phyloP scores from a whole-genome alignment of 2,797 vertebrate genomes.

The Periparus ater region DNA sequence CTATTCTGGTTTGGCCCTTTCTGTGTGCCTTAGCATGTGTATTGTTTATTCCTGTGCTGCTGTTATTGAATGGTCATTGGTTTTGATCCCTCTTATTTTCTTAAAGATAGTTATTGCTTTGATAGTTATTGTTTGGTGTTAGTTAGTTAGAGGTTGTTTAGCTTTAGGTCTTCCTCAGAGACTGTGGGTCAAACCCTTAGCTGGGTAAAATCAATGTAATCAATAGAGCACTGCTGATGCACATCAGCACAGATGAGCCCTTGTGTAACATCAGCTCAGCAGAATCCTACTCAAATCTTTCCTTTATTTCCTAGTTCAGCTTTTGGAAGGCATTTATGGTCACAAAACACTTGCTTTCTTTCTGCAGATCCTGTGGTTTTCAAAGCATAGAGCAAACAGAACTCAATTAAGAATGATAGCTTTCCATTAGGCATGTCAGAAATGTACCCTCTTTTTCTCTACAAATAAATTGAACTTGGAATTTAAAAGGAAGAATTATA shows the following conservation, averaged over 20 bases:
- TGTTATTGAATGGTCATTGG: background rate
- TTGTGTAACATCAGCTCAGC: constrained; percentile 51
- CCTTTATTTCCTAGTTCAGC: constrained; percentile 51
- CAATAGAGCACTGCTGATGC: constrained; percentile 57
- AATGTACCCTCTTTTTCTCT: background rate
- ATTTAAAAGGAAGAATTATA: background rate
- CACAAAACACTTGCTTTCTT: constrained; percentile 37
- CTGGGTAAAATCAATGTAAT: constrained; percentile 55
- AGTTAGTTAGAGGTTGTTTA: constrained; percentile 53
- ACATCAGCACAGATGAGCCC: constrained; percentile 47
- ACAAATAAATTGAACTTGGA: constrained; percentile 2
- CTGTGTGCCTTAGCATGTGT: background rate
- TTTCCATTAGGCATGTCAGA: constrained; percentile 25
- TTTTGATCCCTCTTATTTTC: constrained; percentile 35
- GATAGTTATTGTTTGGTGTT: constrained; percentile 37
- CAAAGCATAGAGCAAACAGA: background rate
- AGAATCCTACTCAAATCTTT: constrained; percentile 23
- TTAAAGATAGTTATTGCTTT: constrained; percentile 43
- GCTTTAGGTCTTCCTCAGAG: constrained; percentile 30
- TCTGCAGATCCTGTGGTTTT: constrained; percentile 22
- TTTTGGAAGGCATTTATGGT: constrained; percentile 48
- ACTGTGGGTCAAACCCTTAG: constrained; percentile 50
- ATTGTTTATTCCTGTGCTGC: background rate
- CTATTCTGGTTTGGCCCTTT: background rate
- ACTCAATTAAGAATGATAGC: constrained; percentile 35